Evolutionary conservation across 2,113 vertebrate genomes (phyloP), one percentile per base, ranked within the genome.

Genomic region (Caretta caretta): DNA sequence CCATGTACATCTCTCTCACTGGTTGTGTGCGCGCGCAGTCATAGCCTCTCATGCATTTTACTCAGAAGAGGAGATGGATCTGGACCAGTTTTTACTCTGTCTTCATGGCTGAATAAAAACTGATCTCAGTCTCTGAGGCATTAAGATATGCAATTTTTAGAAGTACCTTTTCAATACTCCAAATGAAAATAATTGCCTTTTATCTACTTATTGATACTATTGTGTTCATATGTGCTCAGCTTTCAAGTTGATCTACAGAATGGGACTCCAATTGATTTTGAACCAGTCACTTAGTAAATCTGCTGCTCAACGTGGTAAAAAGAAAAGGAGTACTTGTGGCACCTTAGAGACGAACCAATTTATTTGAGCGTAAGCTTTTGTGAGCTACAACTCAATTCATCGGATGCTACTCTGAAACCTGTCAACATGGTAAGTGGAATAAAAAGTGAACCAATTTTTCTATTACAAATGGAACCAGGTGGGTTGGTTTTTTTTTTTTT

Each of bases 131-230:
- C 72, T 46, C 38, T 12, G 10, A 42, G 11, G 20, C 38, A 76
- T 25, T n/a, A 80, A 0, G 1, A 53, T 13, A 6, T 22, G 49
- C 1, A n/a, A 1, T 8, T 92, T 86, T 31, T 84, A 51, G 22
- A 80, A 53, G 12, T 24, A 48, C 13, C 62, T n/a, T 69, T 69
- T 69, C 16, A 69, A 69, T 19, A 8, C 62, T 31, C 9, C 38
- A 11, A 75, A 75, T 75, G 6, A 76, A 24, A 42, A 76, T 9
- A 42, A 75, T 12, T 46, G 24, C n/a, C 10, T 7, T 46, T 76
- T 25, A 46, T n/a, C 31, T n/a, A 76, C 24, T 38, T 76, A 76
- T 76, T 75, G 22, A 42, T 72, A 72, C 65, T 22, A 38, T 75
- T 75, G 35, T 75, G 69, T 75, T 75, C n/a, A 75, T 75, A 75